These are phyloP conservation scores for Ectobius pallidus DNA, from an alignment of 2,888 invertebrate species.

Conservation along the genomic window DNA sequence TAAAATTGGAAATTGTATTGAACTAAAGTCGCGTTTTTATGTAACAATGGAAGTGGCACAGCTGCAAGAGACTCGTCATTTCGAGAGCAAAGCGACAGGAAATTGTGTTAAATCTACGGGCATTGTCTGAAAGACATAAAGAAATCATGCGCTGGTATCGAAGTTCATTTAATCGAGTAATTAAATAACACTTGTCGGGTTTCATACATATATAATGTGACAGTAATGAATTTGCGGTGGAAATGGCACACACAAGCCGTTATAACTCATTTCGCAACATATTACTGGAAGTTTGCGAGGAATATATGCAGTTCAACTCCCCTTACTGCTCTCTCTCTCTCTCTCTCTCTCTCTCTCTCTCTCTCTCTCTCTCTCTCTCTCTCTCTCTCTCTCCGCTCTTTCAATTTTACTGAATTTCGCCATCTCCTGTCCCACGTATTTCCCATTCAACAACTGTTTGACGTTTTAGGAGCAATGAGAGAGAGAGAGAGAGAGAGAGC, in stretches of 20 bases:
- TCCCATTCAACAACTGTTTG: slow-evolving; percentile 19
- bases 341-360: not conserved
- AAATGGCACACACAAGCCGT: not conserved
- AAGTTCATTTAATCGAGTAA: not conserved
- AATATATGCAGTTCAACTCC: not conserved
- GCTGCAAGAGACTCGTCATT: no score
- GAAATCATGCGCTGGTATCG: not conserved
- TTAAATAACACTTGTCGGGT: not conserved
- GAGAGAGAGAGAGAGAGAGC: not conserved
- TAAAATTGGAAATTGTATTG: no score
- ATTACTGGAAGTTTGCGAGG: not conserved
- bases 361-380: slow-evolving; percentile 6
- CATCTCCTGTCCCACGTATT: not conserved
- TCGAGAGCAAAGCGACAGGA: no score
- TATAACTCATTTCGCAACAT: not conserved
- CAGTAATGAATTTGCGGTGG: not conserved
- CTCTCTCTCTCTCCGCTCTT: not conserved
- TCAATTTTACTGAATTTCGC: no score
- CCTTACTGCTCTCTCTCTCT: no score
- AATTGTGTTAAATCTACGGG: no score
- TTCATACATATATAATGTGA: not conserved
- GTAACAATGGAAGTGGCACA: no score
- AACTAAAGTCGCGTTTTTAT: no score
- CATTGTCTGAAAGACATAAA: no score
- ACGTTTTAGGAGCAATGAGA: not conserved